A percentile compares a stretch with the other conserved stretches of the same genome.
These are phyloP conservation scores for Holacanthus passer DNA, from an alignment of 2,113 vertebrate genomes.

Conservation along the genomic window DNA sequence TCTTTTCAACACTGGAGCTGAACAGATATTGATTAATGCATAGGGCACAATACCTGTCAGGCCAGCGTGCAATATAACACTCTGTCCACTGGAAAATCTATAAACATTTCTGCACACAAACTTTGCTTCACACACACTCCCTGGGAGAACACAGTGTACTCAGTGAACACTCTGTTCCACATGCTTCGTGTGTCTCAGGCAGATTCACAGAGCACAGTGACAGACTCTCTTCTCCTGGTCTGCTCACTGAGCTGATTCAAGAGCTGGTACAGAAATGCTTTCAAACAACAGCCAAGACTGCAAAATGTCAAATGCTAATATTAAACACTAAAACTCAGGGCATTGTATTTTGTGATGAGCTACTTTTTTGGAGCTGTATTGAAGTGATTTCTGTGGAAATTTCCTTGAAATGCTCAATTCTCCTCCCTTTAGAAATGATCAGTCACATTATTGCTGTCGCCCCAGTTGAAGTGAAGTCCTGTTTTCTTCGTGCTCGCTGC, in stretches of 20 bases:
- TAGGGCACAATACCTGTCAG: not conserved
- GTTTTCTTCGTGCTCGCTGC: not conserved
- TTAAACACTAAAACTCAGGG: not conserved
- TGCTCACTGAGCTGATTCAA: not conserved
- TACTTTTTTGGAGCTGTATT: not conserved
- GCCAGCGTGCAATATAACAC: not conserved
- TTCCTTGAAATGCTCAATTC: not conserved
- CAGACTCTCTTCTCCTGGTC: not conserved
- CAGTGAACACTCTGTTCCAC: constrained; percentile 5
- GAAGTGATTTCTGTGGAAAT: not conserved
- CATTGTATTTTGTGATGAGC: not conserved
- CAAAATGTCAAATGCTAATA: not conserved
- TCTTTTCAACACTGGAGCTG: not conserved
- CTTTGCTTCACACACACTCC: not conserved
- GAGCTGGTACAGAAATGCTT: not conserved
- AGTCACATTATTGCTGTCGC: not conserved
- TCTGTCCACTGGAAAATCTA: not conserved
- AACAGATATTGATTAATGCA: not conserved
- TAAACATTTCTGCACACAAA: not conserved
- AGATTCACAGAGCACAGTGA: not conserved
- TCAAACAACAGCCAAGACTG: not conserved
- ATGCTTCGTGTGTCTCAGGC: not conserved
- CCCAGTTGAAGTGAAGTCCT: not conserved
- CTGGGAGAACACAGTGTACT: constrained; percentile 20
- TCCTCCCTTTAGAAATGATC: not conserved